A percentile compares a stretch with the other conserved stretches of the same genome.
Conservation (phyloP, 2,113 vertebrate genomes). For the Ranitomeya imitator region DNA sequence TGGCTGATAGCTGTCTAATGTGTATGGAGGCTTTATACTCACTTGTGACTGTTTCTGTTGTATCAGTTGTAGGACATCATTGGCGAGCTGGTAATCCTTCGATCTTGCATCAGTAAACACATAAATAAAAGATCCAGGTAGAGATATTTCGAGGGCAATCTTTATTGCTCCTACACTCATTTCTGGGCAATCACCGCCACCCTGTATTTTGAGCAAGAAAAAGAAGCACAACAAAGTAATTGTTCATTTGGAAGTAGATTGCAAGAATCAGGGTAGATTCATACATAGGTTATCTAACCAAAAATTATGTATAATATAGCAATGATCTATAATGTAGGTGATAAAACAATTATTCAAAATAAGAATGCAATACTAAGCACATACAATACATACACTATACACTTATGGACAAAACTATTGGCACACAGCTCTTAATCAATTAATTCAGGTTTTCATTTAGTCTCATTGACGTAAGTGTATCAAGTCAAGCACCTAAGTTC, state of each 20-base stretch:
- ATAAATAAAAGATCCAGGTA: conserved; percentile 95
- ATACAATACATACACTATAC: too few relatives aligned
- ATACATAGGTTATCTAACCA: not conserved
- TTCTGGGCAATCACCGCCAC: conserved; percentile 97
- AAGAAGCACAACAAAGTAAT: not conserved
- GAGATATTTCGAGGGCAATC: conserved; percentile 95
- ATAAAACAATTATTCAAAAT: not conserved
- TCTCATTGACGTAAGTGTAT: too few relatives aligned
- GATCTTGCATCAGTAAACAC: conserved; percentile 97
- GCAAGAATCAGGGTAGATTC: not conserved
- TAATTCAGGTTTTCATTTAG: too few relatives aligned
- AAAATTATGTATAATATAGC: not conserved
- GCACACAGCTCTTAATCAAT: too few relatives aligned
- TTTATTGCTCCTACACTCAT: conserved; percentile 99
- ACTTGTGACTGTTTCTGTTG: conserved; percentile 99
- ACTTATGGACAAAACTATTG: too few relatives aligned
- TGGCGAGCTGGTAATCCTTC: conserved; percentile 91
- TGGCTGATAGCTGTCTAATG: too few relatives aligned
- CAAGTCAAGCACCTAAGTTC: too few relatives aligned
- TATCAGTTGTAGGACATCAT: conserved; percentile 95
- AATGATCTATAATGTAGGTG: not conserved
- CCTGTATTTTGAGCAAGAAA: conserved; percentile 70
- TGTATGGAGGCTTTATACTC: not conserved
- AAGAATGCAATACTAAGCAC: too few relatives aligned
- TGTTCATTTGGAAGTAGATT: not conserved